Percentiles rank a stretch among this genome's conserved stretches.
These are phyloP conservation scores for Epinephelus awoara DNA, from an alignment of 2,797 vertebrate genomes.

Conservation along the genomic window DNA sequence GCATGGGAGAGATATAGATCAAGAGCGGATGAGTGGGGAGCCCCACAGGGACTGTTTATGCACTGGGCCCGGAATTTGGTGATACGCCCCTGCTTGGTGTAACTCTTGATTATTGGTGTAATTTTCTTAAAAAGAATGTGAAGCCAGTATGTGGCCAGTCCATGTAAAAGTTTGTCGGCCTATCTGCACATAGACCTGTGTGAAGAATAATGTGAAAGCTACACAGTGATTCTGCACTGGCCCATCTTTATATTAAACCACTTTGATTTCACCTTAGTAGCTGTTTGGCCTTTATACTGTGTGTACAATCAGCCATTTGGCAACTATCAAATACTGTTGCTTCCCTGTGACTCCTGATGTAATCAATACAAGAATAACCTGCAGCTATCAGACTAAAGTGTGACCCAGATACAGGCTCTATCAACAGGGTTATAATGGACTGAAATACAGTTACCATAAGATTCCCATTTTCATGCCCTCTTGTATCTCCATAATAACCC, in stretches of 20 bases:
- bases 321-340: neutral
- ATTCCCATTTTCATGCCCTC: neutral
- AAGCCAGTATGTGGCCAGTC: neutral
- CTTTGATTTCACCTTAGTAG: neutral
- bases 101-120: neutral
- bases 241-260: neutral
- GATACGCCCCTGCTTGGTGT: no score
- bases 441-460: neutral
- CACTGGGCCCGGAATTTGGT: no score
- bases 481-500: constrained; percentile 7
- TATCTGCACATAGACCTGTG: neutral
- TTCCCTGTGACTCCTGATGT: neutral
- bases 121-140: neutral
- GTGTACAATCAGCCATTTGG: neutral
- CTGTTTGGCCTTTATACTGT: neutral
- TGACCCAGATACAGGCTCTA: neutral
- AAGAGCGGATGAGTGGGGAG: no score
- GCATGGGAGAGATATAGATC: no score
- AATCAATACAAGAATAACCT: neutral
- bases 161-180: neutral
- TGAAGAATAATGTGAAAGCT: neutral
- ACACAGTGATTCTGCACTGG: neutral
- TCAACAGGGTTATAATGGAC: constrained; percentile 5
- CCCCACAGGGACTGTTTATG: no score
- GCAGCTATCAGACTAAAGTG: no score